phyloP scores from a whole-genome alignment of 2,797 vertebrate species.

The Sebastiscus tertius region DNA sequence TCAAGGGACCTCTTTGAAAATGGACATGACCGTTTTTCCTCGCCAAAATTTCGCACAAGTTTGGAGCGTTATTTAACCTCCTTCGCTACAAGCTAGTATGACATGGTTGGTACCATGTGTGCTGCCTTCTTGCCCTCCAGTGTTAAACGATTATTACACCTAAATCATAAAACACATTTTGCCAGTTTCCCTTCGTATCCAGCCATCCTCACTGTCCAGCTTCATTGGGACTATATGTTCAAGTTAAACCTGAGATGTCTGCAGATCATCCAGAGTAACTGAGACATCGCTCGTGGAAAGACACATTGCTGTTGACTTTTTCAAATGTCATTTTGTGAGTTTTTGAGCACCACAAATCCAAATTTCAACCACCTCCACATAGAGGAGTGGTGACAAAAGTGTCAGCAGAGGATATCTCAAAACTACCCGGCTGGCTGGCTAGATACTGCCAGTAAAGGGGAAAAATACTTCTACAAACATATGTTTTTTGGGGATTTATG shows the following conservation, averaged over 20 bases:
- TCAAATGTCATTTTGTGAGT: slow-evolving; percentile 5
- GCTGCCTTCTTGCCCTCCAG: background rate
- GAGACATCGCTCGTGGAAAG: background rate
- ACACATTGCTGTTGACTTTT: background rate
- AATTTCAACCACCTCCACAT: background rate
- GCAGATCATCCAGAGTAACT: background rate
- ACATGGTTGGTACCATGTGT: background rate
- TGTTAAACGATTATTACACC: background rate
- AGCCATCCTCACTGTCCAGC: background rate
- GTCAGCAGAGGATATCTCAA: background rate
- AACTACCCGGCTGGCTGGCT: background rate
- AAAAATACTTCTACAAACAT: background rate
- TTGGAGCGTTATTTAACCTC: no score
- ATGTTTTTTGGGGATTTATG: background rate
- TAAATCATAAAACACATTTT: background rate
- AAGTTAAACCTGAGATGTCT: background rate
- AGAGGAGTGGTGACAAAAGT: background rate
- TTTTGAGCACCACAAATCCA: no score
- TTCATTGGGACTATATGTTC: background rate
- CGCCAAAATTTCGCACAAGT: no score
- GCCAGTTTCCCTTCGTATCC: background rate
- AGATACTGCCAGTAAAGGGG: background rate
- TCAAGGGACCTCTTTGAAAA: no score
- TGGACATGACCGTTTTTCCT: no score
- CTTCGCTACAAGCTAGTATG: no score